Percentiles rank a stretch among this genome's conserved stretches.
These are phyloP conservation scores for Enteromius fasciolatus DNA, from an alignment of 2,797 vertebrate species.

Conservation along the genomic window DNA sequence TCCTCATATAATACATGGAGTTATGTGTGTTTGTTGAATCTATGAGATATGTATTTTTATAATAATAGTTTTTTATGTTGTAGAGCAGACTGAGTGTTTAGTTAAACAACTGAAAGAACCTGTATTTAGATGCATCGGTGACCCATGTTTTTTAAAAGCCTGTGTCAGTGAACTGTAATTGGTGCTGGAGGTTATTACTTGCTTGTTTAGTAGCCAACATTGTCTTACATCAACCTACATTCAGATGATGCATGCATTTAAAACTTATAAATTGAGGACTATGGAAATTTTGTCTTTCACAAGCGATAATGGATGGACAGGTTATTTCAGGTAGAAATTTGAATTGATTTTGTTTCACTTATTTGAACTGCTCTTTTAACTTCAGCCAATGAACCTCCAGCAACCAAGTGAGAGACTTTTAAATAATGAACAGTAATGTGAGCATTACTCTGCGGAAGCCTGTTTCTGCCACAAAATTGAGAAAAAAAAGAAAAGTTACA, in stretches of 20 bases:
- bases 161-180: constrained; percentile 21
- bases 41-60: constrained; percentile 51
- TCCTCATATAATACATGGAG: constrained; percentile 19
- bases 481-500: neutral
- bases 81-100: constrained; percentile 28
- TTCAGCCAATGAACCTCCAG: constrained; percentile 9
- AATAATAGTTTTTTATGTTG: constrained; percentile 44
- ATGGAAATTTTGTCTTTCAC: neutral
- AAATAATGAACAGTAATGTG: neutral
- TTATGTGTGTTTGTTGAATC: constrained; percentile 23
- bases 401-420: constrained; percentile 13
- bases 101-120: constrained; percentile 14
- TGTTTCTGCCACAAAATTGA: neutral
- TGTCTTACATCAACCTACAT: constrained; percentile 1
- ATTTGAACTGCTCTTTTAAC: constrained; percentile 5
- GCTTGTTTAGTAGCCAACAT: neutral
- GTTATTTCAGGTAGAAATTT: neutral
- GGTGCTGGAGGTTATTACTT: constrained; percentile 17
- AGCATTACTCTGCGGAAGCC: neutral
- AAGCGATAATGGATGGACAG: neutral
- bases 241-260: constrained; percentile 16
- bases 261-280: neutral
- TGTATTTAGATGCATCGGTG: neutral
- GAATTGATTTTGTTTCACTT: neutral
- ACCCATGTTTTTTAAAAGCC: constrained; percentile 12